A percentile compares a stretch with the other conserved stretches of the same genome.
Evolutionary conservation across 2,797 vertebrate species (phyloP).

Genomic region (Eupleurogrammus muticus): DNA sequence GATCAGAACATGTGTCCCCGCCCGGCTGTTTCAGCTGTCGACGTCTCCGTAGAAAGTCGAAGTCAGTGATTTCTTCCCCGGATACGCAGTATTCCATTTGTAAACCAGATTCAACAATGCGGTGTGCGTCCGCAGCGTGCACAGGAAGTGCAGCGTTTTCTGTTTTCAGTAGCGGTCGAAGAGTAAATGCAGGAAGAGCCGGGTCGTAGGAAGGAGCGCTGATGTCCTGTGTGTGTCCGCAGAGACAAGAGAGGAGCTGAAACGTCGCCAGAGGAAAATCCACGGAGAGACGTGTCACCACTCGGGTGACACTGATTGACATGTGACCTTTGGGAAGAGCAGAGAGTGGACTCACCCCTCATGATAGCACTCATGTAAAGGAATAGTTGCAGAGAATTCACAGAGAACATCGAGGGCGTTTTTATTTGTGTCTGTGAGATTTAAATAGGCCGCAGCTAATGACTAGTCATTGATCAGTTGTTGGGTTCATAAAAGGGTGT

Average conservation of each 20-base stretch:
- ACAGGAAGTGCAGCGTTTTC: constrained; percentile 41
- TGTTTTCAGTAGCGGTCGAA: constrained; percentile 39
- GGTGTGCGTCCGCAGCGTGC: not conserved
- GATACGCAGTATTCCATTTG: not conserved
- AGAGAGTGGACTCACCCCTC: not conserved
- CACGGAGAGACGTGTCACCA: not conserved
- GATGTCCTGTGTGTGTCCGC: not conserved
- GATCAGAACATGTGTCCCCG: constrained; percentile 19
- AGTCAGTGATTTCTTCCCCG: not conserved
- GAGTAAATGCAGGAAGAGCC: constrained; percentile 21
- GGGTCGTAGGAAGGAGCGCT: not conserved
- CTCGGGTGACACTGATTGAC: not conserved
- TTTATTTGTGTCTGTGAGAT: not conserved
- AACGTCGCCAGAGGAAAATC: not conserved
- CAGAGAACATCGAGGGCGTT: not conserved
- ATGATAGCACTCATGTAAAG: not conserved
- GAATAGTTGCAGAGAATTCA: not conserved
- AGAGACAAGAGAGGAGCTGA: constrained; percentile 17
- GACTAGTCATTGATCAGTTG: too few species aligned
- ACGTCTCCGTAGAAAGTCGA: not conserved
- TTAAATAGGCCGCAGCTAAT: too few species aligned
- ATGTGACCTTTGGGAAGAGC: constrained; percentile 2
- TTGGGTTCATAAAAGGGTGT: too few species aligned
- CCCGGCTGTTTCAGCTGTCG: constrained; percentile 16
- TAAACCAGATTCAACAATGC: constrained; percentile 7